These are phyloP conservation scores for Drosophila punjabiensis DNA, from an alignment of 1,140 invertebrate species.

Conservation along the genomic window DNA sequence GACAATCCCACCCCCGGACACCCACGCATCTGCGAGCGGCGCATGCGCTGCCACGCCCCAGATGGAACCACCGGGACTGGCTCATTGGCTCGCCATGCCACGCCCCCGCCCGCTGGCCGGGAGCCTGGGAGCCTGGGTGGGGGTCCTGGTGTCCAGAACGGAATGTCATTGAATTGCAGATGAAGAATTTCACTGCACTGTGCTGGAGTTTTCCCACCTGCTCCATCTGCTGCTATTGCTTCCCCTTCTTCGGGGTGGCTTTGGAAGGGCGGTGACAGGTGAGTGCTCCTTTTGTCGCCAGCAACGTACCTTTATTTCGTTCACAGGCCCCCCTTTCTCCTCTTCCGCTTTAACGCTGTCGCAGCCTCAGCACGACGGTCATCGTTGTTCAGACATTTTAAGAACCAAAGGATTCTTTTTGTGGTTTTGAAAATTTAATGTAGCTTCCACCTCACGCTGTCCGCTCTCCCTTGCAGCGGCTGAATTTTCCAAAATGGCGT, in stretches of 20 bases:
- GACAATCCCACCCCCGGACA: slow-evolving; percentile 58
- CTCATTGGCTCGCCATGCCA: slow-evolving; percentile 64
- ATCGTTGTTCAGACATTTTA: slow-evolving; percentile 79
- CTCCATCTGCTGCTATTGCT: not conserved
- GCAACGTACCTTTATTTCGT: slow-evolving; percentile 6
- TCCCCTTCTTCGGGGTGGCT: not conserved
- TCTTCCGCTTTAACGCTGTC: slow-evolving; percentile 1
- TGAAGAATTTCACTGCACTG: slow-evolving; percentile 82
- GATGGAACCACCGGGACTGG: slow-evolving; percentile 22
- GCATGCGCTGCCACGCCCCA: slow-evolving; percentile 79
- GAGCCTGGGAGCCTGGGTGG: not conserved
- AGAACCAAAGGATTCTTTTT: slow-evolving; percentile 79
- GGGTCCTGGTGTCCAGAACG: slow-evolving; percentile 43
- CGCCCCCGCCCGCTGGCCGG: slow-evolving; percentile 45
- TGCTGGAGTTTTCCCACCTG: slow-evolving; percentile 62
- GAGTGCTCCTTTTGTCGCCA: slow-evolving; percentile 30
- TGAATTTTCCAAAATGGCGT: slow-evolving; percentile 68
- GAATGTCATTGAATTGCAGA: slow-evolving; percentile 82
- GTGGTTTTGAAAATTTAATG: slow-evolving; percentile 72
- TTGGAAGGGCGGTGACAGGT: not conserved
- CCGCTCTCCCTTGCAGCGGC: not conserved
- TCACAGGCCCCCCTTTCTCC: not conserved
- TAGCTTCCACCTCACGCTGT: slow-evolving; percentile 9
- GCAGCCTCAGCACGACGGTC: slow-evolving; percentile 19
- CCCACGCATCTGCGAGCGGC: slow-evolving; percentile 43